Conservation (phyloP, 2,797 vertebrate genomes). For the Strix occidentalis region DNA sequence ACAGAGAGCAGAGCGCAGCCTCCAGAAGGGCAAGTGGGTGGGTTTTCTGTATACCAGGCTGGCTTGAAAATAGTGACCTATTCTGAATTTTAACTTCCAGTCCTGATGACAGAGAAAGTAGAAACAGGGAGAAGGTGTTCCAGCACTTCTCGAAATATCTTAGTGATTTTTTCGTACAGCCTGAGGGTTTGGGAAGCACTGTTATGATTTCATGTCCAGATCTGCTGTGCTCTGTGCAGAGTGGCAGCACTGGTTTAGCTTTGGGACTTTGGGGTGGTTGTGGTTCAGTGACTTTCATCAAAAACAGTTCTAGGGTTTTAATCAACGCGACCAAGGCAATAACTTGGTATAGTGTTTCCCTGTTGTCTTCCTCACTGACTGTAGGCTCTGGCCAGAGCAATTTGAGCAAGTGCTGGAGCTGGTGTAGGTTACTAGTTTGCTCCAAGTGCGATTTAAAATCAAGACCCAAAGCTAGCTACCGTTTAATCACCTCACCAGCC, state of each 20-base stretch:
- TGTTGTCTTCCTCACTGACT: background rate
- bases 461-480: background rate
- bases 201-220: accelerated
- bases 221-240: background rate
- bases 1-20: background rate
- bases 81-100: background rate
- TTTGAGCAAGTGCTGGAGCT: background rate
- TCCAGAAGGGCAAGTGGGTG: background rate
- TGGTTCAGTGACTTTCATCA: background rate
- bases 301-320: background rate
- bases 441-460: background rate
- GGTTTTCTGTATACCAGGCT: background rate
- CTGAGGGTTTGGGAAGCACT: background rate
- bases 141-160: background rate
- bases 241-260: background rate
- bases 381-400: background rate
- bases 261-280: accelerated
- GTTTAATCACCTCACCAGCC: background rate
- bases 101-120: background rate
- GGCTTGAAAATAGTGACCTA: background rate
- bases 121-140: background rate
- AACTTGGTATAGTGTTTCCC: background rate
- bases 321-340: background rate
- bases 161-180: background rate
- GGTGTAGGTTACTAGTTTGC: background rate